Conservation (phyloP, 2,797 vertebrate genomes). For the Percopsis omiscomaycus region DNA sequence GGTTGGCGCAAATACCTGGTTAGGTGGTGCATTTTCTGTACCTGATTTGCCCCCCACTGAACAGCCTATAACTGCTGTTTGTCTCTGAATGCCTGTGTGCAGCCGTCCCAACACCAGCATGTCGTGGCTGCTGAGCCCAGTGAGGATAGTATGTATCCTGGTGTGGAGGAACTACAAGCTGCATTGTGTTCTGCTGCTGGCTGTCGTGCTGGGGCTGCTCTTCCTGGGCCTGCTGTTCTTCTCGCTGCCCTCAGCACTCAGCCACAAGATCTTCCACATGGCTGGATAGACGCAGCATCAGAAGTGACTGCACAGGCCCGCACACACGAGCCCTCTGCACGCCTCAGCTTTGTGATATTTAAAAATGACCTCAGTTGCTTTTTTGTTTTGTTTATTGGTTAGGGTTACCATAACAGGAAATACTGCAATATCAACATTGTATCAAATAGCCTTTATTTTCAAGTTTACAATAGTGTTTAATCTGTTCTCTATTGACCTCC, state of each 20-base stretch:
- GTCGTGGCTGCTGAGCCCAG: slow-evolving; percentile 70
- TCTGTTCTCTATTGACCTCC: too few species aligned
- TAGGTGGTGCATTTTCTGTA: too few species aligned
- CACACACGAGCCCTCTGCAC: too few species aligned
- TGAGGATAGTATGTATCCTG: slow-evolving; percentile 62
- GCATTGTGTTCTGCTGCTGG: slow-evolving; percentile 53
- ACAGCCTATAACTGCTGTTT: neutral
- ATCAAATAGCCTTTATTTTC: too few species aligned
- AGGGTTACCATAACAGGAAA: too few species aligned
- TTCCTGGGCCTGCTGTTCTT: slow-evolving; percentile 69
- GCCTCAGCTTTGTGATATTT: too few species aligned
- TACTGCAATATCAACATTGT: too few species aligned
- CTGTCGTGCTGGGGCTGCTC: slow-evolving; percentile 42
- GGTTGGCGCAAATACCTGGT: too few species aligned
- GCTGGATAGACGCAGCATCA: slow-evolving; percentile 38
- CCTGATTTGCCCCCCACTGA: neutral
- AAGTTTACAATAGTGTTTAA: too few species aligned
- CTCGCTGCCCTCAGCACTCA: slow-evolving; percentile 71
- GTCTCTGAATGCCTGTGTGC: slow-evolving; percentile 38
- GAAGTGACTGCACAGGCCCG: too few species aligned
- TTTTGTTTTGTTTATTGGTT: too few species aligned
- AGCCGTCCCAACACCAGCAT: slow-evolving; percentile 70
- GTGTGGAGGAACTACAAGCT: slow-evolving; percentile 69
- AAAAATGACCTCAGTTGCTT: too few species aligned
- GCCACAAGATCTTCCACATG: slow-evolving; percentile 66